Base-by-base conservation (phyloP, 2,797 vertebrate species). In the Tachyglossus aculeatus region DNA sequence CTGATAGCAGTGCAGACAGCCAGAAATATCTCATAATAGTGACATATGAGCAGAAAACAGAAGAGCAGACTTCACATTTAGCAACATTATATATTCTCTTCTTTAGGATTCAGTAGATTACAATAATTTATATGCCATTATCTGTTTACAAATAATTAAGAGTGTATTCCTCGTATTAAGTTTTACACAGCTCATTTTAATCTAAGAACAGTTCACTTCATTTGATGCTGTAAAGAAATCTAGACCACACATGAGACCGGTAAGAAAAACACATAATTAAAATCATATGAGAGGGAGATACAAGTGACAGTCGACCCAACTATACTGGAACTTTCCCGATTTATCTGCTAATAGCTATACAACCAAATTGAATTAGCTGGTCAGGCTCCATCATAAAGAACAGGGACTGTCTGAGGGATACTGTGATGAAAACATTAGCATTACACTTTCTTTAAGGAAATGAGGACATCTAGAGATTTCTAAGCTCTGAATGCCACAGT, bases 381-480 rank as follows among this genome's bases (percentile, higher is more conserved):
- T 45, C 54, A 50, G 39, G 22, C 54, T 74, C 59, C 77, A 78
- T 5, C 34, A 48, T 66, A 48, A 50, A 48, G 67, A n/a, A 5
- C 18, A 70, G 75, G 60, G 71, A 34, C 59, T 74, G 57, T 45
- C 81, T 71, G 9, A 73, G 80, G 50, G 82, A 83, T 88, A 82
- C 88, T 73, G 57, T 74, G 80, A 86, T 81, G 77, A 74, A 62
- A 82, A 89, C 83, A 78, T 81, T 80, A 83, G 22, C 68, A 69
- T 40, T 39, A 73, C 62, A 61, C 68, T 83, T 85, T 84, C 89
- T 86, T 85, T 51, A 83, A 88, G 84, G 64, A 86, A 90, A 86
- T 32, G 62, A 88, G 74, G 84, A 59, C 80, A 86, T 81, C 33
- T 33, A 64, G 67, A 79, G 81, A 75, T 75, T 81, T 82, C 77